Conservation (phyloP, 2,797 vertebrate species). For the Acipenser oxyrinchus region DNA sequence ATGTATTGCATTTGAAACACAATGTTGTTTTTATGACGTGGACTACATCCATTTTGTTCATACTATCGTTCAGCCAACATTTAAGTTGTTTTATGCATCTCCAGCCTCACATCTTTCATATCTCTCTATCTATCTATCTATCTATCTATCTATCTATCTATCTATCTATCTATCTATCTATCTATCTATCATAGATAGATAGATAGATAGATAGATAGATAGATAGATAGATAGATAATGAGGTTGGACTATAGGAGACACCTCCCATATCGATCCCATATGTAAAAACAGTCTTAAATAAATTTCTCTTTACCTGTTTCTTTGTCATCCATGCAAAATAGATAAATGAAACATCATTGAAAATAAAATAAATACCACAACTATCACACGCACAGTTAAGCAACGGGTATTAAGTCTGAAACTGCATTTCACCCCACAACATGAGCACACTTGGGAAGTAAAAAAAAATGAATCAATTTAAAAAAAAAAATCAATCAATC, state of each 20-base stretch:
- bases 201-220: too few species aligned
- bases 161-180: too few species aligned
- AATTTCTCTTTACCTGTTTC: slow-evolving; percentile 33
- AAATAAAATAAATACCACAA: slow-evolving; percentile 50
- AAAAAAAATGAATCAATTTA: slow-evolving; percentile 23
- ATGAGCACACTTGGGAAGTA: slow-evolving; percentile 49
- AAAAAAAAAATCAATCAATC: slow-evolving; percentile 16
- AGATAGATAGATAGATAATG: too few species aligned
- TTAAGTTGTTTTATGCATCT: too few species aligned
- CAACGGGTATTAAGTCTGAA: slow-evolving; percentile 38
- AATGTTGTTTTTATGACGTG: too few species aligned
- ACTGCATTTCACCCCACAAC: slow-evolving; percentile 50
- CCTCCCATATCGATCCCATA: slow-evolving; percentile 38
- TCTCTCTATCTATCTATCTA: too few species aligned
- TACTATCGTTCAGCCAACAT: too few species aligned
- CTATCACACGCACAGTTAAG: slow-evolving; percentile 55
- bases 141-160: too few species aligned
- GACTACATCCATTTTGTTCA: too few species aligned
- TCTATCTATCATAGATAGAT: too few species aligned
- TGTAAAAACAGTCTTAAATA: slow-evolving; percentile 25
- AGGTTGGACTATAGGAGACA: slow-evolving; percentile 29
- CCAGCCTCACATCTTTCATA: too few species aligned
- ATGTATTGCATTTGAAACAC: too few species aligned
- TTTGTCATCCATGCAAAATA: slow-evolving; percentile 59
- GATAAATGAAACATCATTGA: slow-evolving; percentile 34